Percentiles rank a stretch among this genome's conserved stretches.
Conservation (phyloP, 1,140 invertebrate genomes). For the Pogonomyrmex barbatus region DNA sequence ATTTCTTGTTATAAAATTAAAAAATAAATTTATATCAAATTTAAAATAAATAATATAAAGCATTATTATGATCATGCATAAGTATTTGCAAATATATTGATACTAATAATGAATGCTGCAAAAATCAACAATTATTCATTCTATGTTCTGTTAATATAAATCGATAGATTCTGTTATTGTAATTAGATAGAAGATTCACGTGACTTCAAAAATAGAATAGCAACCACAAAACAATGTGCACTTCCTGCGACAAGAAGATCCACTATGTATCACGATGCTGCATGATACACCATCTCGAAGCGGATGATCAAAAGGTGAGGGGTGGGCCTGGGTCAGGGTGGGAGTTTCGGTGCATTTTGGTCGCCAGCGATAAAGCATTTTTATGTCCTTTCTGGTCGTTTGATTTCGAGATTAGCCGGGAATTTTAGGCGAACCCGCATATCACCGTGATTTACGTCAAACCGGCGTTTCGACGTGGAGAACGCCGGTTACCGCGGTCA, state of each 20-base stretch:
- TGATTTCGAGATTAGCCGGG: conserved; percentile 86
- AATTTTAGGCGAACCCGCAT: conserved; percentile 86
- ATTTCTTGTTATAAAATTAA: neutral
- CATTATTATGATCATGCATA: neutral
- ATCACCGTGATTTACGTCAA: conserved; percentile 85
- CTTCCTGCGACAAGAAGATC: neutral
- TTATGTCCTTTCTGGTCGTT: conserved; percentile 83
- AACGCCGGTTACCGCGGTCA: conserved; percentile 57
- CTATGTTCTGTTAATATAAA: neutral
- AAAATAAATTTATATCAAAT: neutral
- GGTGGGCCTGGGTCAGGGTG: conserved; percentile 37
- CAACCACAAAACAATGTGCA: neutral
- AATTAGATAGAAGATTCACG: neutral
- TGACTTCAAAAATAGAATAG: conserved; percentile 13
- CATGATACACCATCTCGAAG: conserved; percentile 49
- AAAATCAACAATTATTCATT: neutral
- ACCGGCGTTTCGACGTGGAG: conserved; percentile 67
- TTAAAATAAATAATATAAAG: too few relatives aligned
- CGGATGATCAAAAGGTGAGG: conserved; percentile 58
- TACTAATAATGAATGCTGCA: neutral
- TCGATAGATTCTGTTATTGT: neutral
- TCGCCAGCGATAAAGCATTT: conserved; percentile 84
- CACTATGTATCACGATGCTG: conserved; percentile 32
- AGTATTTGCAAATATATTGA: conserved; percentile 3
- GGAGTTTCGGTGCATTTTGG: conserved; percentile 75